phyloP scores from a whole-genome alignment of 2,797 vertebrate species.

The Argentina silus region DNA sequence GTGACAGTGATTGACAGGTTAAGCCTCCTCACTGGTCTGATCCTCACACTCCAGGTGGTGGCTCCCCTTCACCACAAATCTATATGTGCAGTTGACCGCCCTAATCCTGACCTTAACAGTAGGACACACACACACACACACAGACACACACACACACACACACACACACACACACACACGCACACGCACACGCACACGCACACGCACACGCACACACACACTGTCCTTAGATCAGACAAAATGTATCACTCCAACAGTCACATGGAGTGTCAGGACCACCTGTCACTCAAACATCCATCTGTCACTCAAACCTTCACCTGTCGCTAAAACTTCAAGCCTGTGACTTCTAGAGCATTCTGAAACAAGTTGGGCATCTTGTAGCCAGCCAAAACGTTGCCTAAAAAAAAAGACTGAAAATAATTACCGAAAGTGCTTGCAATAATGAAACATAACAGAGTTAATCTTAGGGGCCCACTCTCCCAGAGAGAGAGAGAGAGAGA shows the following conservation, averaged over 20 bases:
- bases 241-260: too few relatives aligned
- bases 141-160: background rate
- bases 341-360: conserved; percentile 9
- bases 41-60: background rate
- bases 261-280: too few relatives aligned
- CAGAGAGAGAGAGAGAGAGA: conserved; percentile 11
- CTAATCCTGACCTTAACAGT: background rate
- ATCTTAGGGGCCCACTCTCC: conserved; percentile 31
- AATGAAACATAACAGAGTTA: conserved; percentile 33
- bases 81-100: too few relatives aligned
- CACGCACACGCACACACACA: too few relatives aligned
- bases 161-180: too few relatives aligned
- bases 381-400: too few relatives aligned
- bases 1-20: conserved; percentile 13
- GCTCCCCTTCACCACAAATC: background rate
- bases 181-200: too few relatives aligned
- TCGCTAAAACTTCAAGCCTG: background rate
- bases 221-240: too few relatives aligned
- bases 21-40: conserved; percentile 3
- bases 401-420: too few relatives aligned
- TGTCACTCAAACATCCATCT: background rate
- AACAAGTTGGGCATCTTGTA: too few relatives aligned
- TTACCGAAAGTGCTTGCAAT: conserved; percentile 2
- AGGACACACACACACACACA: background rate
- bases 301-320: background rate